Evolutionary conservation across 2,113 vertebrate genomes (phyloP).

Genomic region (Sinocyclocheilus anshuiensis): DNA sequence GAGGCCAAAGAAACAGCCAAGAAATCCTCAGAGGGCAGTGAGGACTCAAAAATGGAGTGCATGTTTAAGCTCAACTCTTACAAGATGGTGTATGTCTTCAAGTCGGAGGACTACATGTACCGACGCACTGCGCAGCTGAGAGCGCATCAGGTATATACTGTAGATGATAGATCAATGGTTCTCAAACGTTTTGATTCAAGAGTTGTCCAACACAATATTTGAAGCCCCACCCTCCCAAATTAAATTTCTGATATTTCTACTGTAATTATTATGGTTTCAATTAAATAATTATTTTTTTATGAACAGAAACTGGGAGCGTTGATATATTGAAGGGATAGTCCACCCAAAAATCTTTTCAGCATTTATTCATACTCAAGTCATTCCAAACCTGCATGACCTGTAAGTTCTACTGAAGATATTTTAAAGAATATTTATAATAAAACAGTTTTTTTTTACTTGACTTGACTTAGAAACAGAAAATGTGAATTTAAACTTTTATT

Average conservation of each 20-base stretch:
- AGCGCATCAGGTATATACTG: constrained; percentile 88
- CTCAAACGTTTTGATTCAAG: not conserved
- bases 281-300: not conserved
- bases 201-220: not conserved
- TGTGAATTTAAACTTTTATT: not conserved
- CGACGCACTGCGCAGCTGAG: constrained; percentile 90
- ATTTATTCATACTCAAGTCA: not conserved
- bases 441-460: not conserved
- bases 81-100: constrained; percentile 99
- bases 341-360: not conserved
- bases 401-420: not conserved
- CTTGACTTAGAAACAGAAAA: not conserved
- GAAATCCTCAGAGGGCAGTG: constrained; percentile 76
- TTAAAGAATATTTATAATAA: not conserved
- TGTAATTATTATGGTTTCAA: not conserved
- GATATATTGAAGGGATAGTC: not conserved
- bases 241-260: not conserved
- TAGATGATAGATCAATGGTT: not conserved
- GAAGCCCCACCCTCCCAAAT: not conserved
- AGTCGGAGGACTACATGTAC: constrained; percentile 99
- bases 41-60: constrained; percentile 90
- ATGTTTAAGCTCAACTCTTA: constrained; percentile 99
- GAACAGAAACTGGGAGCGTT: not conserved
- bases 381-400: not conserved
- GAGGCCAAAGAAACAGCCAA: constrained; percentile 84